Percentiles rank a stretch among this genome's conserved stretches.
Evolutionary conservation across 2,797 vertebrate genomes (phyloP).

Genomic region (Xiphophorus birchmanni): DNA sequence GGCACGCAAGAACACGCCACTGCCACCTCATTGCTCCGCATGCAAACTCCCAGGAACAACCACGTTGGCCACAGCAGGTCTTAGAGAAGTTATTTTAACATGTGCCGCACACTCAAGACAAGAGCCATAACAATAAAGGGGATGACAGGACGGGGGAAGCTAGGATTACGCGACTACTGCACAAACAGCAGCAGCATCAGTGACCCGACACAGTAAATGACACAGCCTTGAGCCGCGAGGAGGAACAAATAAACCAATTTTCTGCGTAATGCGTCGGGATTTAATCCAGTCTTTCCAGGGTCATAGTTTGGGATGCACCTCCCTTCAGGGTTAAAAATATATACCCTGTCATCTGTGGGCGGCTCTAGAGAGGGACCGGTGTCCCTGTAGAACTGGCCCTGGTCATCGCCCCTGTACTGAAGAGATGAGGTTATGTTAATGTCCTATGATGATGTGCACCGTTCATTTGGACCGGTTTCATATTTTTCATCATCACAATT

Average conservation of each 20-base stretch:
- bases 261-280: slow-evolving; percentile 55
- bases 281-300: slow-evolving; percentile 50
- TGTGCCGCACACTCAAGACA: slow-evolving; percentile 18
- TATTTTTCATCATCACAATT: background rate
- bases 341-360: background rate
- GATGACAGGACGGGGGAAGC: slow-evolving; percentile 56
- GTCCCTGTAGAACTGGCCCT: background rate
- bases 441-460: background rate
- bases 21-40: slow-evolving; percentile 19
- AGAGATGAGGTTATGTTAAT: background rate
- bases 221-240: slow-evolving; percentile 62
- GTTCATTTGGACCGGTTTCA: background rate
- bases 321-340: slow-evolving; percentile 22
- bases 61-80: slow-evolving; percentile 66
- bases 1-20: slow-evolving; percentile 47
- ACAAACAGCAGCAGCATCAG: slow-evolving; percentile 57
- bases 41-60: slow-evolving; percentile 34
- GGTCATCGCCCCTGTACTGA: background rate
- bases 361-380: background rate
- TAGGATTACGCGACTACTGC: slow-evolving; percentile 64
- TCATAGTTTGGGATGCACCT: slow-evolving; percentile 15
- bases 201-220: slow-evolving; percentile 62
- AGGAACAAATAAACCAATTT: slow-evolving; percentile 41
- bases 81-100: slow-evolving; percentile 43
- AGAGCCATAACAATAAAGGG: slow-evolving; percentile 71